Conservation (phyloP, 2,888 invertebrate species). For the Megaustenia siamemsis region DNA sequence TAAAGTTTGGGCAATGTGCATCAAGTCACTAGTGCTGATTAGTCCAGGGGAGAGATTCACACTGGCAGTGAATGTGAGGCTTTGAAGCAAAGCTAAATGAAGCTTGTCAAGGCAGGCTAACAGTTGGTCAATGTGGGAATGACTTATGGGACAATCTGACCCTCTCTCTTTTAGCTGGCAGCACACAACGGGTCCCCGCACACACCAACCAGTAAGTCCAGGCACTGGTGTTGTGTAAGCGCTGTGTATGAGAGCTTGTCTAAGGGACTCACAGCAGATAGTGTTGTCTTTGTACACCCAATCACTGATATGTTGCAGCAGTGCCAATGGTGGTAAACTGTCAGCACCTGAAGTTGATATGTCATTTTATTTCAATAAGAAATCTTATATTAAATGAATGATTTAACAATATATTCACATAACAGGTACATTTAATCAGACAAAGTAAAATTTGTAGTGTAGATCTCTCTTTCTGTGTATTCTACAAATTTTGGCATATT, state of each 20-base stretch:
- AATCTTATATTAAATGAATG: too few relatives aligned
- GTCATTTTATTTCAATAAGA: not conserved
- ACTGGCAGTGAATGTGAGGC: conserved; percentile 62
- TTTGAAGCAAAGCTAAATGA: conserved; percentile 70
- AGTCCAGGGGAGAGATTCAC: conserved; percentile 58
- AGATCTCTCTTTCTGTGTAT: too few relatives aligned
- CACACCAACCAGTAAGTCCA: conserved; percentile 75
- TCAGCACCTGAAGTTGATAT: conserved; percentile 62
- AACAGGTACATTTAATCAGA: too few relatives aligned
- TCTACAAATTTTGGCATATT: too few relatives aligned
- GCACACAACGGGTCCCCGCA: conserved; percentile 68
- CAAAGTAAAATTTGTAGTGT: too few relatives aligned
- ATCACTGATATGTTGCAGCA: conserved; percentile 71
- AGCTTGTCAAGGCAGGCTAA: conserved; percentile 67
- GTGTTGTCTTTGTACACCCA: conserved; percentile 74
- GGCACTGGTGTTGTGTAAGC: conserved; percentile 72
- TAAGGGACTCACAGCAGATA: conserved; percentile 73
- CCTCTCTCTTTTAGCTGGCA: conserved; percentile 44
- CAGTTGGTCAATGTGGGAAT: conserved; percentile 55
- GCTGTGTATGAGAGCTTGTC: conserved; percentile 68
- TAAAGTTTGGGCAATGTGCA: conserved; percentile 42
- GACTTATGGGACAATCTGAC: conserved; percentile 27
- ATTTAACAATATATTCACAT: too few relatives aligned
- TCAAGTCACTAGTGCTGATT: conserved; percentile 55
- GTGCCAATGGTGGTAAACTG: conserved; percentile 64